Evolutionary conservation across 2,888 invertebrate genomes (phyloP), one percentile per base, ranked within the genome.

Genomic region (Campopleginae sp.): DNA sequence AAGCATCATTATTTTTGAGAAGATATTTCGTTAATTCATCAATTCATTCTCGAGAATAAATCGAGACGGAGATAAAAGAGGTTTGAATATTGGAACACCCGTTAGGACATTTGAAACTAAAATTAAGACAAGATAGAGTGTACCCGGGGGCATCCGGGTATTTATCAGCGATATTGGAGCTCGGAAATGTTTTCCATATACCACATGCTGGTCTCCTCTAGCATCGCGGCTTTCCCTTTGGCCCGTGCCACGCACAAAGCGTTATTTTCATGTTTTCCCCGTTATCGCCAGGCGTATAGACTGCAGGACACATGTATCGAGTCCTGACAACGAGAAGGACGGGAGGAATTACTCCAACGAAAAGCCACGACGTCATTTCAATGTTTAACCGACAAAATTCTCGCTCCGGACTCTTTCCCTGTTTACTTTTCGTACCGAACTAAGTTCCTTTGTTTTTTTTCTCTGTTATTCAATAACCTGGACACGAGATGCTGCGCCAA

Each of bases 81-180:
- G 38, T 68, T 79, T 63, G 38, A 63, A 63, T 23, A 51, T 58
- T 14, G 44, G 65, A 74, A 51, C n/a, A 61, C 27, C 80, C 74
- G 80, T 74, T 74, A 74, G 38, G 27, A 17, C 23, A 74, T 74
- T 66, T 14, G 12, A 44, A 78, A 75, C 31, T 48, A 46, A 70
- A 14, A 27, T 58, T 27, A 19, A 66, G 72, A 75, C 63, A 65
- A 58, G 61, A 63, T 23, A 66, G 75, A 82, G 82, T 61, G 72
- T 61, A 44, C 74, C n/a, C n/a, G n/a, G 38, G 19, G 76, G 80
- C 85, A 85, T 85, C 85, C 85, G 85, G 85, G 85, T 80, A 72
- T 82, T 85, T 85, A 85, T 85, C 85, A 80, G 75, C 58, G 76
- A 85, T 82, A 85, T 75, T 61, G 48, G 78, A 83, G 72, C 72